Evolutionary conservation across 2,888 invertebrate genomes (phyloP).

Genomic region (Cosmorhoe ocellata): DNA sequence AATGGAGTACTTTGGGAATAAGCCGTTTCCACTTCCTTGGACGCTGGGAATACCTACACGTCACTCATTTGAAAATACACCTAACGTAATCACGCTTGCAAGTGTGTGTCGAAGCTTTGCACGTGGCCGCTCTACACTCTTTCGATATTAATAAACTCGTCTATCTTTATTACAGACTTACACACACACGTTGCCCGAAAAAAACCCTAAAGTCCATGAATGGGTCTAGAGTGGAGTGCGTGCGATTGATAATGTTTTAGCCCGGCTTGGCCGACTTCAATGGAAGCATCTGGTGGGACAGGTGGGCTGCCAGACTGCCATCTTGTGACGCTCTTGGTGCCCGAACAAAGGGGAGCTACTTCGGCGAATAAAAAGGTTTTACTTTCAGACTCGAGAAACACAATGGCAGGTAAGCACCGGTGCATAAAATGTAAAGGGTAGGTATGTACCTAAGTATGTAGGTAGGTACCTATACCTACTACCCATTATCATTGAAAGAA

Average conservation of each 20-base stretch:
- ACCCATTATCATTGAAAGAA: too few species aligned
- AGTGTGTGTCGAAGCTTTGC: slow-evolving; percentile 11
- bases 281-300: slow-evolving; percentile 71
- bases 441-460: background rate
- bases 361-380: slow-evolving; percentile 41
- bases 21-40: background rate
- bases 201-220: slow-evolving; percentile 55
- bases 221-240: slow-evolving; percentile 53
- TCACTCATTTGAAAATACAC: slow-evolving; percentile 8
- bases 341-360: slow-evolving; percentile 55
- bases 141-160: slow-evolving; percentile 23
- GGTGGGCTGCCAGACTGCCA: slow-evolving; percentile 56
- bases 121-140: slow-evolving; percentile 13
- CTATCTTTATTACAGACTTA: slow-evolving; percentile 23
- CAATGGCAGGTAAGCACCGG: slow-evolving; percentile 23
- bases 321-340: slow-evolving; percentile 43
- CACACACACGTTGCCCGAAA: slow-evolving; percentile 41
- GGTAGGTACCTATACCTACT: too few species aligned
- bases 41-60: slow-evolving; percentile 6
- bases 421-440: slow-evolving; percentile 3
- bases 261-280: slow-evolving; percentile 49
- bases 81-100: background rate
- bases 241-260: slow-evolving; percentile 75
- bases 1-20: background rate
- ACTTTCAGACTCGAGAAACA: slow-evolving; percentile 29